phyloP scores from a whole-genome alignment of 2,888 invertebrate species.

The Andrena trimmerana region DNA sequence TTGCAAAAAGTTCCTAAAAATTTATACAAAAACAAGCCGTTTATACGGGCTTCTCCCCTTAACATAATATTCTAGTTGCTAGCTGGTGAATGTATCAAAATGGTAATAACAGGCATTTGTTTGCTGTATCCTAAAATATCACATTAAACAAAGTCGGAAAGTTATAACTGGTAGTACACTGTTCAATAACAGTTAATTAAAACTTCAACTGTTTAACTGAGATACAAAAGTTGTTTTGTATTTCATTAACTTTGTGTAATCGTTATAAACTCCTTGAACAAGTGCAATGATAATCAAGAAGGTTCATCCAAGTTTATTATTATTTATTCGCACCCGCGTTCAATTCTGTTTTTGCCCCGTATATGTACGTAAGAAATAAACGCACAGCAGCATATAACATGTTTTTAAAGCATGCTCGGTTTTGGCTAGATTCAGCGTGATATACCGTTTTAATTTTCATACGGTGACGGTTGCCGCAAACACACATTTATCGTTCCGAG shows the following conservation, averaged over 20 bases:
- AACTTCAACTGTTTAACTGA: too few relatives aligned
- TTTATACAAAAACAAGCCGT: too few relatives aligned
- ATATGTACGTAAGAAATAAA: slow-evolving; percentile 34
- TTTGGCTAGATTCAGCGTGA: slow-evolving; percentile 71
- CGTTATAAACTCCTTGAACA: too few relatives aligned
- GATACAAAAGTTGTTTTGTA: too few relatives aligned
- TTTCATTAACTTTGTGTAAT: too few relatives aligned
- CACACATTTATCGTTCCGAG: slow-evolving; percentile 67
- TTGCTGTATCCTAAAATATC: neutral
- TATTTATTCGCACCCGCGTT: slow-evolving; percentile 23
- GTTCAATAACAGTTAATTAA: too few relatives aligned
- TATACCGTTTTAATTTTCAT: slow-evolving; percentile 83
- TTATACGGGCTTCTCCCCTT: too few relatives aligned
- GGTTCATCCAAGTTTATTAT: neutral
- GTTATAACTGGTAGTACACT: too few relatives aligned
- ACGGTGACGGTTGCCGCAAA: slow-evolving; percentile 71
- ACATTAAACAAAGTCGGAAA: too few relatives aligned
- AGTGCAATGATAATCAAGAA: too few relatives aligned
- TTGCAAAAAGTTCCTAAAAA: neutral
- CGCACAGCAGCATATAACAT: slow-evolving; percentile 64
- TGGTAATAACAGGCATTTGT: neutral
- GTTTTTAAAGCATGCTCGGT: slow-evolving; percentile 71
- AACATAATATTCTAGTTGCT: neutral
- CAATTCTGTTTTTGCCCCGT: slow-evolving; percentile 45
- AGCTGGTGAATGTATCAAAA: neutral